Evolutionary conservation across 2,113 vertebrate genomes (phyloP).

Genomic region (Pipra filicauda): DNA sequence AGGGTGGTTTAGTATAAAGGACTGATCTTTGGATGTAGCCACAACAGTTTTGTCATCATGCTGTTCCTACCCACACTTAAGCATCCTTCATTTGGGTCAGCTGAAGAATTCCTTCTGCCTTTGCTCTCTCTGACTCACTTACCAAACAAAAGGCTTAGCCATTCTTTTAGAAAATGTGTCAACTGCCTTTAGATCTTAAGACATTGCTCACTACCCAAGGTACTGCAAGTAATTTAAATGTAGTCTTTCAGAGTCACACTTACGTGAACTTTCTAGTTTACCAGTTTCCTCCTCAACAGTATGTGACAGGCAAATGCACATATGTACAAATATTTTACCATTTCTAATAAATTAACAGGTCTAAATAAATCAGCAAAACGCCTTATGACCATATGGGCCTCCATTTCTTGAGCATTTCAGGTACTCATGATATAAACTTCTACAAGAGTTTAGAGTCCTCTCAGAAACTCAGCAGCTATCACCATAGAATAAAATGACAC

Average conservation of each 20-base stretch:
- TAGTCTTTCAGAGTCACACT: neutral
- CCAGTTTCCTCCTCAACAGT: neutral
- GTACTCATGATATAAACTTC: neutral
- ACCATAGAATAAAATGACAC: neutral
- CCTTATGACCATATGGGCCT: rapidly evolving
- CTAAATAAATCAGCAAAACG: neutral
- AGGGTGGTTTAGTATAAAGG: neutral
- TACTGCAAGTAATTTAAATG: neutral
- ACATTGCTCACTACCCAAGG: neutral
- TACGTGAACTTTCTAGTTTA: neutral
- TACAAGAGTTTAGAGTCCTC: neutral
- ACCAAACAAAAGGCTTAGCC: neutral
- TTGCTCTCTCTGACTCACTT: neutral
- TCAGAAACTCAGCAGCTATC: neutral
- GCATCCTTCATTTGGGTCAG: neutral
- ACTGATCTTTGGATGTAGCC: neutral
- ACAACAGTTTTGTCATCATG: neutral
- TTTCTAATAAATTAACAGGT: neutral
- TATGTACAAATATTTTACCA: neutral
- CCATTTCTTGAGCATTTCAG: neutral
- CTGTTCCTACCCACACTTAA: neutral
- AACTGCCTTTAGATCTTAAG: neutral
- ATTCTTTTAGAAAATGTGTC: neutral
- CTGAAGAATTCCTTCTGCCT: neutral
- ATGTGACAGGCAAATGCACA: neutral